These are phyloP conservation scores for Podilymbus podiceps DNA, from an alignment of 2,113 vertebrate species.

Conservation along the genomic window DNA sequence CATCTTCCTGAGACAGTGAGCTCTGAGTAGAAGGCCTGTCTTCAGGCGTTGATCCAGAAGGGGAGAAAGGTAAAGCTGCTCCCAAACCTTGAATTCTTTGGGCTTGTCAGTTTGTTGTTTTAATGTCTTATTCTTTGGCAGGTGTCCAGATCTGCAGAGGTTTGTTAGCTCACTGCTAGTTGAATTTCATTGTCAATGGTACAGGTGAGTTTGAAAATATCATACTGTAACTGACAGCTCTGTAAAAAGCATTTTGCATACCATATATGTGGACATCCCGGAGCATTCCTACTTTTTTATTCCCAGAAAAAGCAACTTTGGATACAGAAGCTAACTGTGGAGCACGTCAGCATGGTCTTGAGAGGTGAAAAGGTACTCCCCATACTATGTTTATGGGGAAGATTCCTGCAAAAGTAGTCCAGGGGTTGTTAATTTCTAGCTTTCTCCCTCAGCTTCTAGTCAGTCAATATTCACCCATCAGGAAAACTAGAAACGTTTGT, in stretches of 20 bases:
- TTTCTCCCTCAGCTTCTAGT: not conserved
- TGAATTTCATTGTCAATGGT: not conserved
- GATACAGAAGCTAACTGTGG: not conserved
- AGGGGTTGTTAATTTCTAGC: not conserved
- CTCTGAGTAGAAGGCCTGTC: not conserved
- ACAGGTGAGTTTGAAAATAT: not conserved
- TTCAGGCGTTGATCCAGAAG: not conserved
- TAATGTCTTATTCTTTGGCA: not conserved
- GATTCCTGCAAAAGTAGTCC: not conserved
- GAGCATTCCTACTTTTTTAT: not conserved
- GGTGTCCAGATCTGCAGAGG: not conserved
- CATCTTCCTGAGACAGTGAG: not conserved
- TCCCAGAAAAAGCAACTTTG: not conserved
- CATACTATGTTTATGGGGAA: not conserved
- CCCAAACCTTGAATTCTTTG: not conserved
- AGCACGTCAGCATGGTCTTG: not conserved
- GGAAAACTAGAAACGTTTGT: not conserved
- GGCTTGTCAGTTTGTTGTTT: rapidly evolving
- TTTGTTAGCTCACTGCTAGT: not conserved
- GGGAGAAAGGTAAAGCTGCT: not conserved
- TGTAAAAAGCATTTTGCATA: not conserved
- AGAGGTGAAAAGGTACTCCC: not conserved
- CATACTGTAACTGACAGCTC: not conserved
- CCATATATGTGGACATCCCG: not conserved
- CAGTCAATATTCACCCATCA: not conserved